phyloP scores from a whole-genome alignment of 2,797 vertebrate species.

The Halcyon chelicuti region DNA sequence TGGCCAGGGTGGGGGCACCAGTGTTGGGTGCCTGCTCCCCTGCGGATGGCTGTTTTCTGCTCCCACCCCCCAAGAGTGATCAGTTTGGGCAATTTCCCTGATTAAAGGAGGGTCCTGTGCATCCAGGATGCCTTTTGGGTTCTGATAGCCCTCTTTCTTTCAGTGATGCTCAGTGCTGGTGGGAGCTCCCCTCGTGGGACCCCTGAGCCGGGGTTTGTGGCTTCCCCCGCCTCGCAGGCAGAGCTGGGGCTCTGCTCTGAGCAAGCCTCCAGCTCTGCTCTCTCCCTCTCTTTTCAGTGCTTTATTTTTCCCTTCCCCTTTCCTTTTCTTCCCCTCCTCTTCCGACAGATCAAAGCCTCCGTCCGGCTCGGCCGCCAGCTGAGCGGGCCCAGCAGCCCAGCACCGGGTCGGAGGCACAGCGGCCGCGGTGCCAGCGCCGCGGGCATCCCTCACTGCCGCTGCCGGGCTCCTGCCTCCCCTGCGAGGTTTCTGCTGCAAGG shows the following conservation, averaged over 20 bases:
- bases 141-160: background rate
- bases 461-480: background rate
- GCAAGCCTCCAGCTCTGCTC: background rate
- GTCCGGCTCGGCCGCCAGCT: constrained; percentile 36
- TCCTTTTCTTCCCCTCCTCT: constrained; percentile 64
- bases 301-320: constrained; percentile 65
- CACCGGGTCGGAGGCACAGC: background rate
- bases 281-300: background rate
- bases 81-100: background rate
- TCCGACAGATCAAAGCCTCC: constrained; percentile 70
- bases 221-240: background rate
- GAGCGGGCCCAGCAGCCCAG: constrained; percentile 3
- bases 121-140: background rate
- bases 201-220: rapidly evolving
- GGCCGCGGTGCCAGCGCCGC: rapidly evolving
- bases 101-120: background rate
- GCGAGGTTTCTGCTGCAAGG: background rate
- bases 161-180: rapidly evolving
- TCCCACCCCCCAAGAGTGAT: background rate
- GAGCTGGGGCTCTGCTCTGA: background rate
- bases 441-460: background rate
- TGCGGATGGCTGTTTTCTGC: rapidly evolving
- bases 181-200: rapidly evolving
- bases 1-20: rapidly evolving
- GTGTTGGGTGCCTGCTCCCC: background rate